phyloP scores from a whole-genome alignment of 2,797 vertebrate species.

The Mormyrops boulengeri region DNA sequence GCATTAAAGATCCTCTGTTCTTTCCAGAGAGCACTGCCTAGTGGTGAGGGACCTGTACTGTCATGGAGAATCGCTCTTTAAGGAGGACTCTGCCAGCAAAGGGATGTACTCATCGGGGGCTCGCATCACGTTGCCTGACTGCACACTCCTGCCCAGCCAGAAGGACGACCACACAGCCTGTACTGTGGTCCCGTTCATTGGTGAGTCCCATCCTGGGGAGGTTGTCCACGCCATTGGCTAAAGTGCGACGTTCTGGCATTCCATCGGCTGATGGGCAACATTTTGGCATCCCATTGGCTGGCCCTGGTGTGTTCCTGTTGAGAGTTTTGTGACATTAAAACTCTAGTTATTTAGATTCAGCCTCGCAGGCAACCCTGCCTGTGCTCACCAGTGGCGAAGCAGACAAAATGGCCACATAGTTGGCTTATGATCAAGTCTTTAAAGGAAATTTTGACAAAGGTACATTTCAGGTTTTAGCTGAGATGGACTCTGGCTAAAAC shows the following conservation, averaged over 20 bases:
- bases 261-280: neutral
- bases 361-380: neutral
- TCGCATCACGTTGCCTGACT: conserved; percentile 65
- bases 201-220: conserved; percentile 56
- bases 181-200: conserved; percentile 76
- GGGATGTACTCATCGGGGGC: conserved; percentile 60
- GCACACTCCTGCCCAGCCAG: conserved; percentile 77
- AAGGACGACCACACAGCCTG: conserved; percentile 65
- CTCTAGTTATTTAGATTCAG: neutral
- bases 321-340: neutral
- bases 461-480: neutral
- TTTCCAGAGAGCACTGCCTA: conserved; percentile 84
- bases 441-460: neutral
- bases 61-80: conserved; percentile 77
- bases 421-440: neutral
- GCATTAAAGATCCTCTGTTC: neutral
- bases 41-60: conserved; percentile 93
- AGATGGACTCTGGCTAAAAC: neutral
- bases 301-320: neutral
- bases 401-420: neutral
- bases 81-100: conserved; percentile 65
- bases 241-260: neutral
- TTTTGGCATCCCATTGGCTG: neutral
- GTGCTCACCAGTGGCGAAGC: neutral
- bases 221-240: neutral